A percentile compares a stretch with the other conserved stretches of the same genome.
Conservation (phyloP, 1,140 invertebrate species). For the Arctopsyche grandis region DNA sequence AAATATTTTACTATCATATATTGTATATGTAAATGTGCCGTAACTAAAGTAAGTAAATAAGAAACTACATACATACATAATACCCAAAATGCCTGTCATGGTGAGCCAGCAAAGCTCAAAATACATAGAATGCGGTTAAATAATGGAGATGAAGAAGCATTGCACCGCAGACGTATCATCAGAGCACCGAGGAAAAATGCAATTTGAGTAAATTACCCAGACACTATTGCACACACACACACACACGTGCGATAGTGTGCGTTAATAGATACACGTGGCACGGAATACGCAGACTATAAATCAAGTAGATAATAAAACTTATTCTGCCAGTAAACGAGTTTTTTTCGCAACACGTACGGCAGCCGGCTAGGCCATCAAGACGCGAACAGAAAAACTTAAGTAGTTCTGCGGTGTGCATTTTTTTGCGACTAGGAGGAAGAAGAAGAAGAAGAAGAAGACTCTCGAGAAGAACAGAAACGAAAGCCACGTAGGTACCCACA, state of each 20-base stretch:
- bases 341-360: conserved; percentile 1
- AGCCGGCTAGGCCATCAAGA: neutral
- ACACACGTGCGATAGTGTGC: neutral
- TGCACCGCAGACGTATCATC: neutral
- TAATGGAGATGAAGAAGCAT: neutral
- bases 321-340: conserved; percentile 35
- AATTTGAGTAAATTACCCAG: neutral
- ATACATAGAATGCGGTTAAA: too few species aligned
- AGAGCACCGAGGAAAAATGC: neutral
- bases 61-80: too few species aligned
- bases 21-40: too few species aligned
- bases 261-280: neutral
- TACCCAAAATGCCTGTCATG: too few species aligned
- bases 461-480: conserved; percentile 42
- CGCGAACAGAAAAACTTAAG: conserved; percentile 37
- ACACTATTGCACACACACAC: neutral
- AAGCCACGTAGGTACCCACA: conserved; percentile 26
- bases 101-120: too few species aligned
- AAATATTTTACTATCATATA: neutral
- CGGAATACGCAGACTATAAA: conserved; percentile 23
- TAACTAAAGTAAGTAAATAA: too few species aligned
- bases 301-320: conserved; percentile 41
- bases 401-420: conserved; percentile 44
- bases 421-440: conserved; percentile 34
- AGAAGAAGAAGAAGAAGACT: conserved; percentile 22